Conservation (phyloP, 2,888 invertebrate species). For the Phortica magna region DNA sequence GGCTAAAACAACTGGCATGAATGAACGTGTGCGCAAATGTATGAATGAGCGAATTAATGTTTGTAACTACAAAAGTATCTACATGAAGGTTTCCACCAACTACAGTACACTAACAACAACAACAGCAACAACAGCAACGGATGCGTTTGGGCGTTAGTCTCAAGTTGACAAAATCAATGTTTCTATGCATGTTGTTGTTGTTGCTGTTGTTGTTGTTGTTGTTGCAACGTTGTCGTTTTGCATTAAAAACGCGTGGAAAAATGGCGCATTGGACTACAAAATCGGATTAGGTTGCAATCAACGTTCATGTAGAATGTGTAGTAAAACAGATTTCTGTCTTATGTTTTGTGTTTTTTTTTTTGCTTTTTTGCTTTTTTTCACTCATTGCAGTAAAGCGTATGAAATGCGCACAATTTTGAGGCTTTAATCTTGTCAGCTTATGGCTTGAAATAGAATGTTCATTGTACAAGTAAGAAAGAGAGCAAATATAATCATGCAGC, state of each 20-base stretch:
- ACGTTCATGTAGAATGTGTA: constrained; percentile 30
- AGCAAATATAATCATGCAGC: neutral
- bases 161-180: constrained; percentile 64
- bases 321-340: neutral
- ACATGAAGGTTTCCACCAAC: constrained; percentile 31
- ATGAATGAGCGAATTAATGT: constrained; percentile 27
- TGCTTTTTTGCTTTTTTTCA: neutral
- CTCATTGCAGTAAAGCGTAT: constrained; percentile 16
- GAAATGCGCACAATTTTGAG: constrained; percentile 59
- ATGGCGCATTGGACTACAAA: constrained; percentile 51
- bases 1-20: neutral
- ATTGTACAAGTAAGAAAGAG: neutral
- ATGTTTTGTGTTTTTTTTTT: neutral
- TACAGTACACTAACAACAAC: neutral
- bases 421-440: constrained; percentile 69
- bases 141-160: constrained; percentile 69
- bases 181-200: neutral
- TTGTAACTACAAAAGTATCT: constrained; percentile 8
- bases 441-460: neutral
- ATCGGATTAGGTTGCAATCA: constrained; percentile 72
- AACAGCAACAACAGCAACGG: constrained; percentile 50
- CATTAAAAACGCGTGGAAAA: constrained; percentile 58
- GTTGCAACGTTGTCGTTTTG: constrained; percentile 63
- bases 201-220: constrained; percentile 24
- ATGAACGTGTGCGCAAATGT: constrained; percentile 21